Conservation (phyloP, 2,888 invertebrate genomes). For the Tetrapedia diversipes region DNA sequence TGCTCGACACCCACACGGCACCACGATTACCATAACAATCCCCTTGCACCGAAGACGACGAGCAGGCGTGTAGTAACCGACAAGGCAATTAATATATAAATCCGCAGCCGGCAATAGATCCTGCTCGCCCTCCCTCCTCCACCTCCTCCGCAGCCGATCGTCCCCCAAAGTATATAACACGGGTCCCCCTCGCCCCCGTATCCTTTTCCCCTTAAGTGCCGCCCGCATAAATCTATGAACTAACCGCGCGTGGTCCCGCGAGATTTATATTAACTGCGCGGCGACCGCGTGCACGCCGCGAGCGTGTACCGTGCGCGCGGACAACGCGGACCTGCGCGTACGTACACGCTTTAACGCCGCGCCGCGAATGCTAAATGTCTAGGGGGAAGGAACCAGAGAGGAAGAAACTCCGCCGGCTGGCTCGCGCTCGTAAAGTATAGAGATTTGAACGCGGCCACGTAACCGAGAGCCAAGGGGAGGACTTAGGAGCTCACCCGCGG, state of each 20-base stretch:
- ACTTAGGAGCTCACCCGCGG: slow-evolving; percentile 6
- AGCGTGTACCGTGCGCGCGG: slow-evolving; percentile 32
- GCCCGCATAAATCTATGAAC: slow-evolving; percentile 61
- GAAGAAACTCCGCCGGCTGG: slow-evolving; percentile 40
- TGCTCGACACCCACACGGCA: slow-evolving; percentile 14
- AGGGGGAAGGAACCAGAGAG: slow-evolving; percentile 1
- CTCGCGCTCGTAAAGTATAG: slow-evolving; percentile 59
- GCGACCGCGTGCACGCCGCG: slow-evolving; percentile 21
- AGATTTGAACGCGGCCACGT: slow-evolving; percentile 52
- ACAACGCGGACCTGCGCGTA: slow-evolving; percentile 30
- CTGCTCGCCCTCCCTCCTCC: slow-evolving; percentile 3
- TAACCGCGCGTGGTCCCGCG: slow-evolving; percentile 52
- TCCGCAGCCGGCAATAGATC: slow-evolving; percentile 36
- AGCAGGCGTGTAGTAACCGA: slow-evolving; percentile 26
- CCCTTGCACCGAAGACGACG: slow-evolving; percentile 10
- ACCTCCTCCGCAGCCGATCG: background rate
- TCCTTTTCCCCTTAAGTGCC: slow-evolving; percentile 46
- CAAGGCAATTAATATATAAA: slow-evolving; percentile 56
- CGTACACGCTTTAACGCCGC: slow-evolving; percentile 56
- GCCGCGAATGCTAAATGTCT: slow-evolving; percentile 62
- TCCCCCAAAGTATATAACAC: slow-evolving; percentile 3
- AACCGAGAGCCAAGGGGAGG: slow-evolving; percentile 39
- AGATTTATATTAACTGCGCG: slow-evolving; percentile 61
- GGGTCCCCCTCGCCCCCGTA: too few species aligned
- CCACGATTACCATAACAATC: slow-evolving; percentile 50